Percentiles rank a stretch among this genome's conserved stretches.
These are phyloP conservation scores for Microctonus aethiopoides DNA, from an alignment of 2,888 invertebrate species.

Conservation along the genomic window DNA sequence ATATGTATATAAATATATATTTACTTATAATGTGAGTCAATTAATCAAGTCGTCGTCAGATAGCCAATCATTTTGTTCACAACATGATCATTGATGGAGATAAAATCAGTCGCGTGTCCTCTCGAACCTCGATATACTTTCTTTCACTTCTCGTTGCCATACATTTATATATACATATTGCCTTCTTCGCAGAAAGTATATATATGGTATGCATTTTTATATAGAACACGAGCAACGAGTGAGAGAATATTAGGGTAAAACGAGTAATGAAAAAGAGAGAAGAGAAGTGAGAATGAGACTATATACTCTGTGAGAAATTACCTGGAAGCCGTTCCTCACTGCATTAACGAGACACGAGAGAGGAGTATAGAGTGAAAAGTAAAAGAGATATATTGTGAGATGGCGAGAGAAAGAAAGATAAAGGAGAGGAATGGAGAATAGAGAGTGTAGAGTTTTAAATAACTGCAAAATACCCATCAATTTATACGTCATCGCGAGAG, in stretches of 20 bases:
- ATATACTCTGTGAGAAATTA: constrained; percentile 38
- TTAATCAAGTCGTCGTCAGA: constrained; percentile 50
- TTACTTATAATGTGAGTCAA: constrained; percentile 46
- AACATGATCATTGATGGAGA: constrained; percentile 33
- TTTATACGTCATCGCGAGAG: constrained; percentile 42
- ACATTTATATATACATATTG: neutral
- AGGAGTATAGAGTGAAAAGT: constrained; percentile 10
- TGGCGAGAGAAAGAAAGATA: neutral
- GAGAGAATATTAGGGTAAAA: constrained; percentile 26
- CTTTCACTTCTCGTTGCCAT: constrained; percentile 10
- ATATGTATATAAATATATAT: constrained; percentile 7
- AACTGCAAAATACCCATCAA: constrained; percentile 40
- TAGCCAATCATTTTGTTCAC: constrained; percentile 50
- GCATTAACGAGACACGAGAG: constrained; percentile 42
- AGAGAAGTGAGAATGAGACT: constrained; percentile 12
- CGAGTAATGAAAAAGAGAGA: constrained; percentile 4
- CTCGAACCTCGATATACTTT: constrained; percentile 18
- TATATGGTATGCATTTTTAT: neutral
- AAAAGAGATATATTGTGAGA: constrained; percentile 2
- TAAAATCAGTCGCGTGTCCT: constrained; percentile 49
- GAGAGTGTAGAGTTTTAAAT: constrained; percentile 28
- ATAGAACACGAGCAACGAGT: constrained; percentile 9
- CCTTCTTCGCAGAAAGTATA: neutral
- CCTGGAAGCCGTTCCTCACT: constrained; percentile 44
- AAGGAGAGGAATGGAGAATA: neutral